These are phyloP conservation scores for Threskiornis aethiopicus DNA, from an alignment of 2,797 vertebrate genomes.

Conservation along the genomic window DNA sequence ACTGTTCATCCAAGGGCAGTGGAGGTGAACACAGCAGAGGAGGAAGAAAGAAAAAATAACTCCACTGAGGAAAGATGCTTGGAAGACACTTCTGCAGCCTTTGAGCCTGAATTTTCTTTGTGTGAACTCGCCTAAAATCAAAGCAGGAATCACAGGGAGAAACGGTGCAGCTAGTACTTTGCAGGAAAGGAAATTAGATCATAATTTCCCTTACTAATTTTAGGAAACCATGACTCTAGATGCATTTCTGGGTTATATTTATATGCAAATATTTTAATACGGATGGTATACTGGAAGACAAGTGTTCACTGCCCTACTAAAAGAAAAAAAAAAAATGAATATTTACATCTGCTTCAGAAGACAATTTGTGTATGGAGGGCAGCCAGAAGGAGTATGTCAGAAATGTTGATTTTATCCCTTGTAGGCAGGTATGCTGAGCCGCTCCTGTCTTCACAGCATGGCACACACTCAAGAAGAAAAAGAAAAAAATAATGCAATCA, in stretches of 20 bases:
- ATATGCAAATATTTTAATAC: constrained; percentile 33
- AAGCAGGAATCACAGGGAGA: neutral
- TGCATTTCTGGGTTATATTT: constrained; percentile 7
- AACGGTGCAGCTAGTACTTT: neutral
- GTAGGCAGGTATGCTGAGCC: constrained; percentile 4
- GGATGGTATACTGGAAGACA: neutral
- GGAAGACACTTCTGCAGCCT: neutral
- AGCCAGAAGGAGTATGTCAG: constrained; percentile 1
- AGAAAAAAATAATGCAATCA: constrained; percentile 43
- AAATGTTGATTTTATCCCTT: constrained; percentile 25
- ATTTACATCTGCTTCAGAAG: neutral
- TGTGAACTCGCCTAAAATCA: neutral
- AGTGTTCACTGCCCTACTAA: neutral
- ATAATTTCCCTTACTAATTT: neutral
- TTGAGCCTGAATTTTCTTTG: neutral
- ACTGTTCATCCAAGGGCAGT: neutral
- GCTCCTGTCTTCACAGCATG: constrained; percentile 5
- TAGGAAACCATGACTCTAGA: neutral
- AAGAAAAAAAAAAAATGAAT: neutral
- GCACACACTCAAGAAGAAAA: neutral
- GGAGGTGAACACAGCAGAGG: neutral
- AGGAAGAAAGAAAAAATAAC: neutral
- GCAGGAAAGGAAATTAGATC: constrained; percentile 15
- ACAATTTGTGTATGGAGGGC: neutral
- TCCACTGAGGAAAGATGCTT: neutral